phyloP scores from a whole-genome alignment of 2,797 vertebrate species.

The Notoglanidium macrostoma region DNA sequence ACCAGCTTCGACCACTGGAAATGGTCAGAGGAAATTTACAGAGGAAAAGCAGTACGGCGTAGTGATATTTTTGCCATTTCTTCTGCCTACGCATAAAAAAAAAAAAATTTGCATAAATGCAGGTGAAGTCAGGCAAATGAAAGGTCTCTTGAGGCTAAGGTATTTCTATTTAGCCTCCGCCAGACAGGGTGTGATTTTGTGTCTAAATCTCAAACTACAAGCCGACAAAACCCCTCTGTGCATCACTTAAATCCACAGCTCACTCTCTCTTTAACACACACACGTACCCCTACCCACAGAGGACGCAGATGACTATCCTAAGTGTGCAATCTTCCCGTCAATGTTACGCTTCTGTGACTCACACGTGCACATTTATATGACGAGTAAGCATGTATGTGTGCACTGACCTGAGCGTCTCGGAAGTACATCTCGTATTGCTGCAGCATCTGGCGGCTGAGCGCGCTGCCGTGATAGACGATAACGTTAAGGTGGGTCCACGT shows the following conservation, averaged over 20 bases:
- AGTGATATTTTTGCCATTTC: no score
- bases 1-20: no score
- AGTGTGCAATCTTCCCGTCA: neutral
- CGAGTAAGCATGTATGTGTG: neutral
- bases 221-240: neutral
- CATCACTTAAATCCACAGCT: neutral
- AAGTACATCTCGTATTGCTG: no score
- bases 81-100: neutral
- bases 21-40: no score
- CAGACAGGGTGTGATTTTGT: neutral
- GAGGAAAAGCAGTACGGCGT: no score
- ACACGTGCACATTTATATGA: neutral
- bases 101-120: neutral
- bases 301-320: neutral
- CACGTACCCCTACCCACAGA: neutral
- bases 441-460: no score
- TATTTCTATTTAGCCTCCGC: neutral
- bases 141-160: neutral
- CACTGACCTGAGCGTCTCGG: no score
- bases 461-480: no score
- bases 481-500: no score
- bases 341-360: neutral
- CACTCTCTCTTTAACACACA: neutral
- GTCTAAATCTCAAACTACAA: neutral
- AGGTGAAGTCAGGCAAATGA: neutral